Base-by-base conservation (phyloP, 2,888 invertebrate genomes). In the Clepsis dumicolana region DNA sequence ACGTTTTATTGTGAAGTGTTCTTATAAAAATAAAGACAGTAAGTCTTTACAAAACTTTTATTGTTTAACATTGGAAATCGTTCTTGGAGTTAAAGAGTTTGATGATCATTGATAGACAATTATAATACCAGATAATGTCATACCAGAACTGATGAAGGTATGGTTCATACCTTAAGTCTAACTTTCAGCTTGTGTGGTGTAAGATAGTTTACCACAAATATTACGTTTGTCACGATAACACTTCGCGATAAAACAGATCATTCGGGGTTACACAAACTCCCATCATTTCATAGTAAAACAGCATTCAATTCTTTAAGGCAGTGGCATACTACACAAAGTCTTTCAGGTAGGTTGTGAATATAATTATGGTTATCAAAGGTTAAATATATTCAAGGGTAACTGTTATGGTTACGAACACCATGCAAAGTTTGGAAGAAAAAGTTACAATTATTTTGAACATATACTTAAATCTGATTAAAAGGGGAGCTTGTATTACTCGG, bases 401-500 rank as follows among this genome's bases (percentile, higher is more conserved):
- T 25, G 41, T 73, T 73, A 68, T 71, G 67, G 65, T 48, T 59
- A 70, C 68, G 50, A 72, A 68, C 66, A 78, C 82, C 85, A 83
- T 85, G 86, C 85, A 84, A 71, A 76, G 67, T 72, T 71, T 73
- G 71, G 70, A 68, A 75, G 62, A 71, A 69, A 75, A 27, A 18
- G 16, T 52, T 35, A 12, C 24, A 35, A 29, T 12, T 52, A n/a
- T 27, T 12, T 57, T n/a, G 24, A 41, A 27, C 12, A 21, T 53
- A 60, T 38, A 52, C 41, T 38, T 29, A 41, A 32, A 2, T 54
- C 14, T 32, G 27, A 21, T 65, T 70, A 25, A 18, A 7, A 44
- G 59, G 82, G 82, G 82, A 86, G 80, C 75, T 82, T 80, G 80
- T 85, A 81, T 83, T 78, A 85, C 81, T 84, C 79, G 75, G 69